Percentiles rank a stretch among this genome's conserved stretches.
Conservation (phyloP, 2,888 invertebrate genomes). For the Drosophila tripunctata region DNA sequence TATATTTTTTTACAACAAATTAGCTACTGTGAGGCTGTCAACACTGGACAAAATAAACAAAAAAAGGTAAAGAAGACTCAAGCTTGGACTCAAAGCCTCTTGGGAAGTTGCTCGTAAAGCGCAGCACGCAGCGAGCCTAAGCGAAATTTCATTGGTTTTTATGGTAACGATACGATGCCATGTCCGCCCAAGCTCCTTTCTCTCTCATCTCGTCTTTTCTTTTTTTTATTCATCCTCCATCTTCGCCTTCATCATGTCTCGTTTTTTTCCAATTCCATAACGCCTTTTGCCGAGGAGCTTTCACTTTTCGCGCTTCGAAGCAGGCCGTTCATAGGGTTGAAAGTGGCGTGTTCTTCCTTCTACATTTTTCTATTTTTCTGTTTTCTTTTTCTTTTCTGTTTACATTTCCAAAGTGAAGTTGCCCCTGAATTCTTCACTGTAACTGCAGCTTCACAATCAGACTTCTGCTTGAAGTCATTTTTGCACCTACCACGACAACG, state of each 20-base stretch:
- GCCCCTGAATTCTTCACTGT: constrained; percentile 15
- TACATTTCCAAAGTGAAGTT: constrained; percentile 1
- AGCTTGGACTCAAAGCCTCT: constrained; percentile 19
- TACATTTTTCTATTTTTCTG: background rate
- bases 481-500: constrained; percentile 45
- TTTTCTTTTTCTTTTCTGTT: background rate
- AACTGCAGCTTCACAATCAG: background rate
- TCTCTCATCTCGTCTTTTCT: background rate
- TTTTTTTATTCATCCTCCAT: background rate
- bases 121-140: constrained; percentile 60
- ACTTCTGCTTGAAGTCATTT: constrained; percentile 21
- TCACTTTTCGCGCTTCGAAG: constrained; percentile 51
- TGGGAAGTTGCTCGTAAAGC: constrained; percentile 70
- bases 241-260: no score
- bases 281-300: constrained; percentile 24
- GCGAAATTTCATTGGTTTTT: constrained; percentile 79
- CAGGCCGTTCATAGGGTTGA: constrained; percentile 33
- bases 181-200: background rate
- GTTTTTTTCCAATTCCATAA: background rate
- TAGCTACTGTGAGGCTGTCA: background rate
- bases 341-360: constrained; percentile 9
- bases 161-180: constrained; percentile 56
- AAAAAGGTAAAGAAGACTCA: background rate
- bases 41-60: background rate
- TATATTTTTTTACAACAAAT: no score